Evolutionary conservation across 2,888 invertebrate species (phyloP), one percentile per base, ranked within the genome.

Genomic region (Apotomis turbidana): DNA sequence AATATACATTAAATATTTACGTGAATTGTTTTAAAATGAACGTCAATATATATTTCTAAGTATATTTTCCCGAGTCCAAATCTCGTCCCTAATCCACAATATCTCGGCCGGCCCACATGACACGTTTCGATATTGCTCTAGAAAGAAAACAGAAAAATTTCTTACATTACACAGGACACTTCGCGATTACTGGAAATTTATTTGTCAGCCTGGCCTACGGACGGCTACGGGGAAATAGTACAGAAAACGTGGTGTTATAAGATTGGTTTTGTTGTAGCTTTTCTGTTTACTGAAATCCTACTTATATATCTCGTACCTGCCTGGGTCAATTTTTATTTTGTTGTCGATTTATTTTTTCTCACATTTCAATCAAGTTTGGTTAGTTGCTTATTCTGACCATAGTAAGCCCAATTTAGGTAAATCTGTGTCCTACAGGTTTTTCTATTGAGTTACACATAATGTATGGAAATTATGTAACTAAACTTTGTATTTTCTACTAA

Each of bases 131-230:
- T 68, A 68, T 68, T 60, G 59, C 27, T 3, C 49, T 10, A 5
- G 62, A 62, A 59, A 52, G 52, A 41, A 64, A 64, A 59, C 52
- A 38, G 51, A 68, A 15, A 44, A 51, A 68, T 68, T 60, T 60
- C 52, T 60, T 68, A 60, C 68, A 52, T 52, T 68, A 15, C 67
- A 38, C 51, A 10, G 41, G 41, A 68, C 66, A n/a, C 59, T 68
- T 59, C 59, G 59, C 38, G 59, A 68, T 68, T 60, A 59, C 68
- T 52, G n/a, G 66, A 66, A 57, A 66, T 46, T 64, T 64, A 66
- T 57, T 58, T 58, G 55, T 66, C 36, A 5, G 44, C 66, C 15
- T 36, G 41, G 41, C 5, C 41, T 41, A 6, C 5, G 41, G 27
- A 2, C 27, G 13, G 38, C 49, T 36, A 4, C 44, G 8, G 8